phyloP scores from a whole-genome alignment of 2,888 invertebrate genomes.

The Piscicola geometra region DNA sequence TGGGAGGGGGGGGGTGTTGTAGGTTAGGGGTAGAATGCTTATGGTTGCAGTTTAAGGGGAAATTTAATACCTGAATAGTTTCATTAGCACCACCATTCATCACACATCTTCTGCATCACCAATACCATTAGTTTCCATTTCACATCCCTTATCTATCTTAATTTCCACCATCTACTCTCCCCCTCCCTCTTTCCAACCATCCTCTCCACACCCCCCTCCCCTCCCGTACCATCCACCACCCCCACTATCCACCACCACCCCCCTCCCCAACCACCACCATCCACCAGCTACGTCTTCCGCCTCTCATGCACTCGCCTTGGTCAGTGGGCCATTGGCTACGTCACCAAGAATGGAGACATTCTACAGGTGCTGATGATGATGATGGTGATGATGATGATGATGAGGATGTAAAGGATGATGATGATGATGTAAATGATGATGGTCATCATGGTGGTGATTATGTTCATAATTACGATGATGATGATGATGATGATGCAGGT shows the following conservation, averaged over 20 bases:
- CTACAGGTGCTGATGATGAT: slow-evolving; percentile 60
- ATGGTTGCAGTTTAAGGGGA: too few relatives aligned
- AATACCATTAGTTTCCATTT: background rate
- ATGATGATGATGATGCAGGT: background rate
- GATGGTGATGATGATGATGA: background rate
- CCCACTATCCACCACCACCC: too few relatives aligned
- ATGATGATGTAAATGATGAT: background rate
- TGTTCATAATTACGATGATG: background rate
- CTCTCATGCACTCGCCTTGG: slow-evolving; percentile 95
- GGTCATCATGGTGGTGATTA: background rate
- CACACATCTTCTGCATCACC: too few relatives aligned
- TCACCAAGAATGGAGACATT: slow-evolving; percentile 94
- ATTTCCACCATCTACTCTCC: background rate
- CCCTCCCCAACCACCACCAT: too few relatives aligned
- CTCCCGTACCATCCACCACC: too few relatives aligned
- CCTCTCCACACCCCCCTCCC: too few relatives aligned
- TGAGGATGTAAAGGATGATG: background rate
- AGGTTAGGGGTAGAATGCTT: too few relatives aligned
- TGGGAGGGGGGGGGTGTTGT: too few relatives aligned
- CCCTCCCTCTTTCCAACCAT: too few relatives aligned
- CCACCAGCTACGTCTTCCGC: slow-evolving; percentile 67
- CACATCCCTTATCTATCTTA: slow-evolving; percentile 7
- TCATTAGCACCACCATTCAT: too few relatives aligned
- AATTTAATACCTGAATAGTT: too few relatives aligned
- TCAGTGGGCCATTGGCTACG: slow-evolving; percentile 99